These are phyloP conservation scores for Chaitophorus viminalis DNA, from an alignment of 2,888 invertebrate species.

Conservation along the genomic window DNA sequence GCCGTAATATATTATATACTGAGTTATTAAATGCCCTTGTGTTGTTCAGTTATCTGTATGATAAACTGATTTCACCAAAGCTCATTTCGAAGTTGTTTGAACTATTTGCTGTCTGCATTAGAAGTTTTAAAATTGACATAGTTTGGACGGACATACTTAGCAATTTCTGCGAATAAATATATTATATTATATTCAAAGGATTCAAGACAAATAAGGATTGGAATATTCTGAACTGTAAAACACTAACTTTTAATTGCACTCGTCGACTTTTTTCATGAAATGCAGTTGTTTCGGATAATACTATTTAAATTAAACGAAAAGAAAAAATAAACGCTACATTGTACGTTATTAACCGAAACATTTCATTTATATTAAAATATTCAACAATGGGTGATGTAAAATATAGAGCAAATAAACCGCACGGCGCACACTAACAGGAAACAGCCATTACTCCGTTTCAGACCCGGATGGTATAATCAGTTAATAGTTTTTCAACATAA, in stretches of 20 bases:
- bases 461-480: background rate
- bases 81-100: background rate
- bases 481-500: slow-evolving; percentile 17
- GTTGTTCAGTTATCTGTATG: background rate
- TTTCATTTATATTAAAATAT: slow-evolving; percentile 42
- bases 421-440: background rate
- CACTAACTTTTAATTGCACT: background rate
- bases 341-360: background rate
- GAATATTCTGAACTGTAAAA: background rate
- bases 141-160: background rate
- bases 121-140: slow-evolving; percentile 24
- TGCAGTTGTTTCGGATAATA: background rate
- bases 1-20: background rate
- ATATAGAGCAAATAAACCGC: slow-evolving; percentile 5
- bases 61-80: background rate
- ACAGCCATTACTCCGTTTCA: background rate
- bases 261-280: background rate
- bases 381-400: background rate
- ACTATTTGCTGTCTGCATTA: background rate
- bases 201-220: slow-evolving; percentile 3
- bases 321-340: slow-evolving; percentile 13
- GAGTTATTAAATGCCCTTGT: background rate
- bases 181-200: background rate
- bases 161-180: background rate
- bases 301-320: slow-evolving; percentile 14